A percentile compares a stretch with the other conserved stretches of the same genome.
These are phyloP conservation scores for Netelia melanura DNA, from an alignment of 2,888 invertebrate genomes.

Conservation along the genomic window DNA sequence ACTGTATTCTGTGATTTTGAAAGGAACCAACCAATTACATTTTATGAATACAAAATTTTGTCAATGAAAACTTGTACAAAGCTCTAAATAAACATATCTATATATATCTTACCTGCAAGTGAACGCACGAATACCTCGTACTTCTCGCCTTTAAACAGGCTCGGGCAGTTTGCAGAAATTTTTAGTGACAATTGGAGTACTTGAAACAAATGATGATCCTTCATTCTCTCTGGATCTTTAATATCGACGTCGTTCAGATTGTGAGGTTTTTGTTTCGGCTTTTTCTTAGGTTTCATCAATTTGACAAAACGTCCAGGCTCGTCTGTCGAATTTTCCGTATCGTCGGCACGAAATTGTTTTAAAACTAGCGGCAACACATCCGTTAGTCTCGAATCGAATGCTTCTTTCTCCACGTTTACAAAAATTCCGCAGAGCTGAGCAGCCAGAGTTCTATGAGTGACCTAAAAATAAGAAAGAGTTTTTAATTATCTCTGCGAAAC, in stretches of 20 bases:
- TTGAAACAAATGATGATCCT: conserved; percentile 92
- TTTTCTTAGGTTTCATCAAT: conserved; percentile 64
- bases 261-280: conserved; percentile 12
- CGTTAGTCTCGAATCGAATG: conserved; percentile 89
- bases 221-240: conserved; percentile 88
- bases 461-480: conserved; percentile 82
- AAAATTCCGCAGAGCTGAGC: conserved; percentile 93
- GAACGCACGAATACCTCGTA: conserved; percentile 85
- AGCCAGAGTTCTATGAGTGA: conserved; percentile 90
- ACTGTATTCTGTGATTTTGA: conserved; percentile 85
- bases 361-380: conserved; percentile 87
- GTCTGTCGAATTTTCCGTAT: conserved; percentile 69
- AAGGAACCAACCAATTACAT: conserved; percentile 83
- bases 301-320: conserved; percentile 81
- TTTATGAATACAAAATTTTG: not conserved
- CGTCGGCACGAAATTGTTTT: conserved; percentile 82
- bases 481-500: conserved; percentile 8
- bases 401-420: conserved; percentile 90
- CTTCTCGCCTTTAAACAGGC: conserved; percentile 86
- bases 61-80: conserved; percentile 13
- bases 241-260: conserved; percentile 78
- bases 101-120: conserved; percentile 76
- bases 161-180: conserved; percentile 88
- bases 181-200: conserved; percentile 90
- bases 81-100: not conserved